Base-by-base conservation (phyloP, 2,888 invertebrate genomes). In the Tipula lateralis region DNA sequence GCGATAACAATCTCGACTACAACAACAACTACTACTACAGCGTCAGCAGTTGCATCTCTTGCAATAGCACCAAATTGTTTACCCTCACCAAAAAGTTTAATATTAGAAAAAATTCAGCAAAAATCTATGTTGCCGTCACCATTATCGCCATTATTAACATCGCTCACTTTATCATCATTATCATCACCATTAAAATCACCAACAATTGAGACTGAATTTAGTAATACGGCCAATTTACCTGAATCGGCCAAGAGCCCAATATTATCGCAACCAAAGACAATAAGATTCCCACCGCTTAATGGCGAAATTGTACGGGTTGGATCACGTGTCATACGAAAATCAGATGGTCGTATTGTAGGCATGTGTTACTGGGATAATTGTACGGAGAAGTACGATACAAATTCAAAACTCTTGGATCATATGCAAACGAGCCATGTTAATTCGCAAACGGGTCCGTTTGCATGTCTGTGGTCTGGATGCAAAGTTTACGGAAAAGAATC, bases 401-500 rank as follows among this genome's bases (percentile, higher is more conserved):
- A 94, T 90, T 93, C 95, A 85, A 95, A 95, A 89, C 93, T 97
- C 87, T 92, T 96, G 88, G 96, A 96, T 90, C 97, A 97, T 91
- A 92, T 97, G 91, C 96, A 96, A 95, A 92, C 93, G 86, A 93
- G 93, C 87, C 97, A 97, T 91, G 96, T 97, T 87, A 95, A 95
- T 90, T 93, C 95, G 84, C 98, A 98, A 91, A 94, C 94, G 19
- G 94, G 94, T 16, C 96, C 95, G 88, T 97, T 96, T 90, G 94
- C 96, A 84, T 98, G 98, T 89, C 92, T 96, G 85, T 99, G 98
- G 98, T 93, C 94, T 87, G 96, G 95, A 84, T 98, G 98, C 91
- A 98, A 98, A 90, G 98, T 98, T 80, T 97, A 96, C 89, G 96
- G 96, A 87, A 95, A 96, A 89, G 95, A 95, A 39, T 98, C 98